Base-by-base conservation (phyloP, 2,113 vertebrate species). In the Oncorhynchus masou region DNA sequence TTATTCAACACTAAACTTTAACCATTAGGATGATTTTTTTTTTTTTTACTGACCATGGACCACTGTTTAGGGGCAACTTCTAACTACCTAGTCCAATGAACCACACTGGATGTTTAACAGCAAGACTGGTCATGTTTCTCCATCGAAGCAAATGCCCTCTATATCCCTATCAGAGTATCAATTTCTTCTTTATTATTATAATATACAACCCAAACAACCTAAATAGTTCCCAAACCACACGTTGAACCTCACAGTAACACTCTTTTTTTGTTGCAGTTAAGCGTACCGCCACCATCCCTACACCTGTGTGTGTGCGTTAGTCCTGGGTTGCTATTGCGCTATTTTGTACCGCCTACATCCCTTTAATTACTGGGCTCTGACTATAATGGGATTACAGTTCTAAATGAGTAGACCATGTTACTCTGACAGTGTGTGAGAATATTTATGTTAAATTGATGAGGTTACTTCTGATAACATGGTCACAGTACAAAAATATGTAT, bases 151-250 rank as follows among this genome's bases (percentile, higher is more conserved):
- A 25, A 49, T 65, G 39, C 66, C 62, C 19, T 13, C 78, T 66
- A 34, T 34, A 6, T 6, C 34, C 34, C 34, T 34, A 74, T 93
- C 89, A 94, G 82, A 95, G 94, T 76, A 93, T 85, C 3, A 95
- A 78, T 78, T 94, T 95, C 87, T 94, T 94, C 85, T 91, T 94
- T 90, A 92, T 92, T 22, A 68, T 2, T 16, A 68, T 2, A 76
- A 78, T 31, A 1, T 68, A 70, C 8, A 83, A 71, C 70, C 73
- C 65, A 29, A 25, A 16, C 11, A 0, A 45, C 39, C 39, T 11
- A 12, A 45, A 45, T 3, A 11, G 39, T 83, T 88, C 77, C 70
- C 67, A 84, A 86, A 89, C 91, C 89, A 90, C 78, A 74, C 82
- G 90, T 89, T 90, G 89, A 92, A 88, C 85, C 85, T 84, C 86